Evolutionary conservation across 2,888 invertebrate genomes (phyloP), one percentile per base, ranked within the genome.

Genomic region (Hirtodrosophila alboralis): DNA sequence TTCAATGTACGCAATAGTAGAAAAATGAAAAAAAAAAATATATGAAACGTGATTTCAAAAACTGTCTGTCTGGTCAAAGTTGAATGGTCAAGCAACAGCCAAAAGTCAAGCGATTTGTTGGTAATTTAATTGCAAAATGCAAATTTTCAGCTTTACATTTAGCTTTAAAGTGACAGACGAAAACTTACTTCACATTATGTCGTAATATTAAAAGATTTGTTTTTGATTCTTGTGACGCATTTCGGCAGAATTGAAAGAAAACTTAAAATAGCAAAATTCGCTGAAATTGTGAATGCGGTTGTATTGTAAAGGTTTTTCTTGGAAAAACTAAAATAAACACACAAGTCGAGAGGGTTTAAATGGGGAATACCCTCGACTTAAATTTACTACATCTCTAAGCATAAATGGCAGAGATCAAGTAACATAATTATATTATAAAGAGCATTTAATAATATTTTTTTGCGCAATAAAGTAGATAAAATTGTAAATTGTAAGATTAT

Each of bases 61-160:
- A 16, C 21, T 23, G 6, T 3, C 3, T 27, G 59, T 16, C 28
- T 28, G 31, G 18, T 18, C 18, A 18, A 18, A 18, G 18, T 18
- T 18, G 18, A 18, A 18, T 60, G 57, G 37, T 47, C 58, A 2
- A 44, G 16, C 45, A 13, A 1, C 14, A 8, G 4, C 9, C 8
- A 9, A 40, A 21, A 38, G 41, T 13, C 52, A 44, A 26, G 28
- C 63, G 26, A 10, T 45, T 36, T n/a, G 16, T 13, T 41, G 4
- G n/a, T 16, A 52, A 62, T 52, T 34, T 62, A 47, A 62, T 41
- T 52, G 30, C 16, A 13, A 44, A 13, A 51, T 36, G 37, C n/a
- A 52, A 37, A 53, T 48, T 30, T 1, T 1, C 34, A 36, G 21
- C 26, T 27, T 7, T 0, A 18, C 18, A 18, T 18, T 18, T 1